These are phyloP conservation scores for Amiota communis DNA, from an alignment of 2,888 invertebrate species.

Conservation along the genomic window DNA sequence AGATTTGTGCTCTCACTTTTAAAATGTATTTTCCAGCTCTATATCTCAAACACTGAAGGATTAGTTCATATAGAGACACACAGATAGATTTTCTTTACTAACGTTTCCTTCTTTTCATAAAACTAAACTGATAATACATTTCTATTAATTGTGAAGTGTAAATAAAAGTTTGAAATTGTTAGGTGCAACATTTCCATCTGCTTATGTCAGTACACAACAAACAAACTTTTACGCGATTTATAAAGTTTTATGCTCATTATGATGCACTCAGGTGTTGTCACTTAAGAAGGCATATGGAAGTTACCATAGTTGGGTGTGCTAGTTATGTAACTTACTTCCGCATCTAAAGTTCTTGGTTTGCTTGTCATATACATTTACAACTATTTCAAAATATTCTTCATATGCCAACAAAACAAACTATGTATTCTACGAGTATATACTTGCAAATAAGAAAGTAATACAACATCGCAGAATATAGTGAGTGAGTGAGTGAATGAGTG, in stretches of 20 bases:
- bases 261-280: slow-evolving; percentile 30
- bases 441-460: neutral
- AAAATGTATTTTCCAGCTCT: too few relatives aligned
- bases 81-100: too few relatives aligned
- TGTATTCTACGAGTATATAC: too few relatives aligned
- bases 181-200: too few relatives aligned
- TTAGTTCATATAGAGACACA: too few relatives aligned
- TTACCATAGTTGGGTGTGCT: neutral
- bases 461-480: slow-evolving; percentile 7
- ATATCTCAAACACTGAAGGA: too few relatives aligned
- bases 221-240: neutral
- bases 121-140: too few relatives aligned
- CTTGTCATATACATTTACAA: slow-evolving; percentile 14
- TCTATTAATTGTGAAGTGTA: too few relatives aligned
- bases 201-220: neutral
- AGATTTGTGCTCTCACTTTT: too few relatives aligned
- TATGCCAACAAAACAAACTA: slow-evolving; percentile 17
- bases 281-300: slow-evolving; percentile 15
- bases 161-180: too few relatives aligned
- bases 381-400: slow-evolving; percentile 16
- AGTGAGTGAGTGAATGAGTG: too few relatives aligned
- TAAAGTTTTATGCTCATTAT: slow-evolving; percentile 11
- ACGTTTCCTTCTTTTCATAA: too few relatives aligned
- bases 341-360: slow-evolving; percentile 14
- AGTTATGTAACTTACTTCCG: slow-evolving; percentile 15